Evolutionary conservation across 2,888 invertebrate species (phyloP), one percentile per base, ranked within the genome.

Genomic region (Agrilus mali): DNA sequence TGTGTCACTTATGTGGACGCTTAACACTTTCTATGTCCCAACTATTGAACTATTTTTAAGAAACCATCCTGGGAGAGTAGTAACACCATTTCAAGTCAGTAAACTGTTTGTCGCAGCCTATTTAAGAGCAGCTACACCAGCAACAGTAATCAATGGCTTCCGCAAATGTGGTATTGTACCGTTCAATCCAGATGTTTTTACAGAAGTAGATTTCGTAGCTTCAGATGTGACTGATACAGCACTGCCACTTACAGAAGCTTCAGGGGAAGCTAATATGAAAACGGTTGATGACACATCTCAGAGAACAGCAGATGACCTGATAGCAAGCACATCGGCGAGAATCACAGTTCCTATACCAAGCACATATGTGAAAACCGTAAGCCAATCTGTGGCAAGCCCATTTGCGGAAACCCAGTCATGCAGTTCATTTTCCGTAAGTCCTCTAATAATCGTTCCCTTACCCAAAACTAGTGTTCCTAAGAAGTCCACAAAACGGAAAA

Each of bases 11-110:
- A 53, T 50, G 50, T 50, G 42, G 1, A 55, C 55, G 27, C 40
- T 58, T 7, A 55, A 52, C 15, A 54, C 50, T 6, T 56, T 41
- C 47, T 55, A 49, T 38, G 46, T 49, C 7, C 52, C 54, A 50
- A 53, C 51, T 38, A 43, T 51, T 33, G 40, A 45, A 27, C 47
- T 38, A 32, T 54, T 46, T 47, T 43, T 51, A 6, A 53, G 46
- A 12, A 41, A 33, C 34, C 50, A 56, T 44, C 55, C 53, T 42
- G 55, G 55, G 13, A 33, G 53, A 35, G 49, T 50, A 15, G 51
- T 55, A 8, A 55, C 53, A 12, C 50, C 50, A 22, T 50, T 52
- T 41, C 50, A 55, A 38, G 44, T 55, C 22, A 47, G 44, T 14
- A 38, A 49, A 42, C 45, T 56, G 15, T 46, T 55, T 37, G 52